Evolutionary conservation across 1,140 invertebrate species (phyloP), one percentile per base, ranked within the genome.

Genomic region (Temnothorax curvispinosus): DNA sequence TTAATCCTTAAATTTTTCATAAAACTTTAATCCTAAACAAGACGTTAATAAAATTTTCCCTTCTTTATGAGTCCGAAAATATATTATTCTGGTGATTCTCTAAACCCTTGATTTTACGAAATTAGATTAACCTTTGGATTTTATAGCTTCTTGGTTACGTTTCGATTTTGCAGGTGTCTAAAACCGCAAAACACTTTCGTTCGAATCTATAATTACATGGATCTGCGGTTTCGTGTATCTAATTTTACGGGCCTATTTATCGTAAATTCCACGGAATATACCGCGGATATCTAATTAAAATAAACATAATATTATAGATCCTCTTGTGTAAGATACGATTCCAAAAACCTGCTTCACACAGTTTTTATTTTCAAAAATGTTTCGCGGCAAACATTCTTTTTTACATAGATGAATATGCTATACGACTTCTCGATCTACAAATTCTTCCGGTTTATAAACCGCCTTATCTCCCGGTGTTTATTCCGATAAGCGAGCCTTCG

Each of bases 401-500:
- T 60, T 3, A 32, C 8, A 8, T 44, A 71, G 58, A 78, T 11
- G 58, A 78, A 78, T 47, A 69, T 54, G 47, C 32, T n/a, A n/a
- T 38, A 27, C 56, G 21, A 47, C 35, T 56, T 71, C 15, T 41
- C 54, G 21, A 56, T 56, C 27, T 35, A 81, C 47, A 81, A 81
- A 81, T 69, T 81, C 77, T 54, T 69, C 35, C 47, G 52, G n/a
- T 71, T 47, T 81, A 71, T 71, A 44, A 71, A 71, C 11, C 38
- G 52, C 27, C 21, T 81, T 81, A 71, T 81, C 65, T 56, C 8
- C 5, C 38, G 35, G n/a, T 13, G 54, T 47, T 80, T 38, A 81
- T 81, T 27, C 50, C 27, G 78, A 81, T 71, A 81, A 81, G 62
- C 64, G 47, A 35, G 76, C 65, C 65, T 47, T 65, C 41, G n/a